Evolutionary conservation across 2,888 invertebrate species (phyloP), one percentile per base, ranked within the genome.

Genomic region (Calameuta filiformis): DNA sequence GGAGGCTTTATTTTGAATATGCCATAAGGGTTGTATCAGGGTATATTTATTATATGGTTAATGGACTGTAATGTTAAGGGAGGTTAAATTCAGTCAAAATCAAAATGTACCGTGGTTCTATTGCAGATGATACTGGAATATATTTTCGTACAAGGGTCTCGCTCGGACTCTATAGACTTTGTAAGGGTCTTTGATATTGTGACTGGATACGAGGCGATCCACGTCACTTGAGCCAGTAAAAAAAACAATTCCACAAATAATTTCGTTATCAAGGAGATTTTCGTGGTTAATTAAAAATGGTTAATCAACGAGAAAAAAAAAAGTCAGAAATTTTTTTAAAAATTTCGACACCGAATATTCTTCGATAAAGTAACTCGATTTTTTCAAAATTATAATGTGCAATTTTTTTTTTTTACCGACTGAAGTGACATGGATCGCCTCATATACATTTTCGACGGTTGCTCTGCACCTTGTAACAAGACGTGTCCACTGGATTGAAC

Each of bases 1-100:
- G 2, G 2, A 56, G 15, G 23, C 23, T 56, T 56, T 56, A 56
- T 23, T 56, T 56, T 56, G 23, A 23, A 23, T 56, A 56, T 56
- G 23, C 23, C 23, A 4, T 56, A 56, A 56, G 56, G 56, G 15
- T 40, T 40, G 40, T 15, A 15, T 40, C 40, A 40, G 6, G 15
- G 23, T 23, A 56, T 23, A 9, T 9, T 23, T 56, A 56, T 23
- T 56, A 56, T 23, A 56, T 9, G 56, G 56, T 23, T 56, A 56
- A 56, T 56, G 56, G 56, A 56, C 56, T 23, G 56, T 56, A 23
- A 56, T 56, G 56, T 56, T 56, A 56, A 73, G 82, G 81, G 77
- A 77, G 75, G 83, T 87, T 87, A 87, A 85, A 83, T 84, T 85
- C 83, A 85, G 77, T 82, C 81, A 79, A 82, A 85, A 87, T 86